Evolutionary conservation across 2,888 invertebrate species (phyloP), one percentile per base, ranked within the genome.

Genomic region (Mesorhabditis sp.): DNA sequence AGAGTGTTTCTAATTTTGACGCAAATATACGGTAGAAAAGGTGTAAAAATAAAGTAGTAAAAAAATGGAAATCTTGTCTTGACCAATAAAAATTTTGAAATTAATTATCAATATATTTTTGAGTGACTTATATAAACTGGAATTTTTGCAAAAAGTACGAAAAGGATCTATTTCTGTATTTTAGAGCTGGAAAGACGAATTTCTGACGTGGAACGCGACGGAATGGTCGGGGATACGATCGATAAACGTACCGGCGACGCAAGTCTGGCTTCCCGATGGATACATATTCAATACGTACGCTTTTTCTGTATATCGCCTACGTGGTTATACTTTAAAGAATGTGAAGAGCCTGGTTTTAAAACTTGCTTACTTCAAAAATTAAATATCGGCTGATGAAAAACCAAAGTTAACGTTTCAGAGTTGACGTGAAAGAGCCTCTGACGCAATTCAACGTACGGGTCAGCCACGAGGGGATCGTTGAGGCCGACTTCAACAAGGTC

Each of bases 211-310:
- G 80, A 70, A 76, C 41, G 76, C 78, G 13, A 70, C 70, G 6
- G 78, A 80, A 43, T 80, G 80, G 80, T 74, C 72, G 45, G 78
- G 76, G 13, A 78, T 80, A 41, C 72, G 77, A 65, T 72, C 70
- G 45, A 75, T 80, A 4, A 80, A 78, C 42, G 72, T 80, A 45
- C 80, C 80, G 13, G 77, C 75, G 13, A 67, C 72, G 4, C 68
- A 72, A 62, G 75, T 80, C 43, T 80, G 78, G 78, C 71, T 78
- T 43, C 80, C 80, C 13, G 80, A 80, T 70, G 80, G 80, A 5
- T 78, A 78, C 68, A 80, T 80, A 28, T 80, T 80, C 66, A 78
- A 80, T 67, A 80, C 80, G 80, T 80, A 45, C 41, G 78, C 13
- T 50, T 50, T 10, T 10, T 10, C 50, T 50, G 50, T 6, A 50